Evolutionary conservation across 2,797 vertebrate species (phyloP).

Genomic region (Molossus molossus): DNA sequence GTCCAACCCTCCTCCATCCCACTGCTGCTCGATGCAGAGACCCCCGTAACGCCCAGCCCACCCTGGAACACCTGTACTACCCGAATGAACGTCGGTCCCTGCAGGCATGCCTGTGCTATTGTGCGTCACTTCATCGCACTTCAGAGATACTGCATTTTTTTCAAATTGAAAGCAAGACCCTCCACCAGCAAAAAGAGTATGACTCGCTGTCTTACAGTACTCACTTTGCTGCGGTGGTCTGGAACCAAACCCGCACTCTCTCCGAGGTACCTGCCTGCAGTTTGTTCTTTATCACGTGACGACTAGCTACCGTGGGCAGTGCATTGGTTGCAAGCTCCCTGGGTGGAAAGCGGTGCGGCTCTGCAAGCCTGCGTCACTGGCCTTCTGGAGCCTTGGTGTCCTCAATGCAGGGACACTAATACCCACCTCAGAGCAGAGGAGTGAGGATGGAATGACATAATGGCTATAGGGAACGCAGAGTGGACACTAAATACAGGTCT

Average conservation of each 20-base stretch:
- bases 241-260: not conserved
- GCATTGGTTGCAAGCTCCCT: not conserved
- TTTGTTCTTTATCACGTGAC: not conserved
- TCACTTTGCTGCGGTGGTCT: not conserved
- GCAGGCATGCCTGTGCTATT: not conserved
- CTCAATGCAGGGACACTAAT: not conserved
- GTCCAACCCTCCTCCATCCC: not conserved
- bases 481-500: not conserved
- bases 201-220: not conserved
- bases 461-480: not conserved
- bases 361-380: too few species aligned
- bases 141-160: not conserved
- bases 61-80: not conserved
- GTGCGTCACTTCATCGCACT: not conserved
- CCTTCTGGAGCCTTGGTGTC: not conserved
- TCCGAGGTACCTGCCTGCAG: not conserved
- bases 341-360: not conserved
- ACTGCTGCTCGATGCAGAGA: not conserved
- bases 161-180: not conserved
- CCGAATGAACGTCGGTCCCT: accelerated
- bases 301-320: not conserved
- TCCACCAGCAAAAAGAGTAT: not conserved
- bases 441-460: not conserved
- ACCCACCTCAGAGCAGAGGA: not conserved
- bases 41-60: not conserved